These are phyloP conservation scores for Chunga burmeisteri DNA, from an alignment of 2,113 vertebrate species.

Conservation along the genomic window DNA sequence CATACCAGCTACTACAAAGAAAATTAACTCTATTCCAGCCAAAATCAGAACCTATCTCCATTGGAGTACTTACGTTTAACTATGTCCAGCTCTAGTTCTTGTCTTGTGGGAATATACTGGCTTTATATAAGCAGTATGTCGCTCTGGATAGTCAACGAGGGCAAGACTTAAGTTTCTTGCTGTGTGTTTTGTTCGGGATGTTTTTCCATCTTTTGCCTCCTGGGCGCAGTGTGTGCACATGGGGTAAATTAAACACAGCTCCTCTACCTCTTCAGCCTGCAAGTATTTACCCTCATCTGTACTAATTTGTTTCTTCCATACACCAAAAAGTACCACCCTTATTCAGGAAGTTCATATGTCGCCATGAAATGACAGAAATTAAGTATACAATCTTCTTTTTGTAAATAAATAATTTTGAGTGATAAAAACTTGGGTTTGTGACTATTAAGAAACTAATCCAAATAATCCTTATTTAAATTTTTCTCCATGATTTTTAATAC, in stretches of 20 bases:
- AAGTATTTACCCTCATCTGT: not conserved
- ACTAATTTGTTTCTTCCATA: not conserved
- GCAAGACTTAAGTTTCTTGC: fast-evolving
- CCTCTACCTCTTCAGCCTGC: not conserved
- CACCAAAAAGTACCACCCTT: not conserved
- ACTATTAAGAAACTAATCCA: not conserved
- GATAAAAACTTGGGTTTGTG: fast-evolving
- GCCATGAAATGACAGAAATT: not conserved
- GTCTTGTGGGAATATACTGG: not conserved
- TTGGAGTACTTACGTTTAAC: fast-evolving
- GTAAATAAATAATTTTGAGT: not conserved
- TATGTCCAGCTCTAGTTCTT: not conserved
- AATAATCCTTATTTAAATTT: not conserved
- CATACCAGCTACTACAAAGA: not conserved
- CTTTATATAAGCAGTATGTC: not conserved
- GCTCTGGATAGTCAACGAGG: not conserved
- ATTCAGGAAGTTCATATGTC: not conserved
- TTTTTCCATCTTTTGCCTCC: not conserved
- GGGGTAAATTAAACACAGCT: too few species aligned
- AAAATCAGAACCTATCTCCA: not conserved
- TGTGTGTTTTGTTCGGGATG: not conserved
- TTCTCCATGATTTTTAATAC: not conserved
- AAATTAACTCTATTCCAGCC: not conserved
- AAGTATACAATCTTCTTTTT: not conserved
- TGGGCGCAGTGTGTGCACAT: not conserved